Conservation (phyloP, 2,888 invertebrate species). For the Creontiades dilutus region DNA sequence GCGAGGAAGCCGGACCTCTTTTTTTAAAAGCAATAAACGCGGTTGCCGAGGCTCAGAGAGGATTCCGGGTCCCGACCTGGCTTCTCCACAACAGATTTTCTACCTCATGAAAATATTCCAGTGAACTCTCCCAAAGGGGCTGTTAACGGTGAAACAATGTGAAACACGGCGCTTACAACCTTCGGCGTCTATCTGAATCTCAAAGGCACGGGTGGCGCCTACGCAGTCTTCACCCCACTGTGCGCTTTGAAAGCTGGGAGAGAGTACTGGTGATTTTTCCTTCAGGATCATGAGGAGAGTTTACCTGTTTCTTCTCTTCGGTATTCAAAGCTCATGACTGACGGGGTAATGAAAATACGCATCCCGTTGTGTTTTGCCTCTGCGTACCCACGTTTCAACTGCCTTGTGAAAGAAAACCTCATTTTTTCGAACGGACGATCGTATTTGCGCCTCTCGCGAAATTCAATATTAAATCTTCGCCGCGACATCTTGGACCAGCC, state of each 20-base stretch:
- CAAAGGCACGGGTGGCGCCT: conserved; percentile 15
- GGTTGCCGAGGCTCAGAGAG: conserved; percentile 41
- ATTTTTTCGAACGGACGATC: too few species aligned
- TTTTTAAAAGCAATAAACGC: conserved; percentile 57
- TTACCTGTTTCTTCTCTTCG: neutral
- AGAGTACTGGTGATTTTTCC: neutral
- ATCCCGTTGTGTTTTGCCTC: too few species aligned
- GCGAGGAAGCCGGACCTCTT: neutral
- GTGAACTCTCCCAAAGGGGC: conserved; percentile 63
- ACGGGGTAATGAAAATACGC: too few species aligned
- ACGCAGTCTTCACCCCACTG: neutral
- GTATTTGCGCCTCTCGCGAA: neutral
- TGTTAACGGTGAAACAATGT: conserved; percentile 65
- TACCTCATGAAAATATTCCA: conserved; percentile 68
- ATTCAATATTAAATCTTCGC: neutral
- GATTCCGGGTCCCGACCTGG: conserved; percentile 34
- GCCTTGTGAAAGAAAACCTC: too few species aligned
- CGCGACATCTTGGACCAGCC: neutral
- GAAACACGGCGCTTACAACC: conserved; percentile 59
- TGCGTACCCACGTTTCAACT: too few species aligned
- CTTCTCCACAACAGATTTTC: conserved; percentile 53
- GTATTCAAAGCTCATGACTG: too few species aligned
- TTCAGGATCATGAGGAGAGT: neutral
- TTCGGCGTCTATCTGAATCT: conserved; percentile 40
- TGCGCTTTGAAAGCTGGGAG: neutral